Conservation (phyloP, 2,888 invertebrate genomes). For the Chymomyza fuscimana region DNA sequence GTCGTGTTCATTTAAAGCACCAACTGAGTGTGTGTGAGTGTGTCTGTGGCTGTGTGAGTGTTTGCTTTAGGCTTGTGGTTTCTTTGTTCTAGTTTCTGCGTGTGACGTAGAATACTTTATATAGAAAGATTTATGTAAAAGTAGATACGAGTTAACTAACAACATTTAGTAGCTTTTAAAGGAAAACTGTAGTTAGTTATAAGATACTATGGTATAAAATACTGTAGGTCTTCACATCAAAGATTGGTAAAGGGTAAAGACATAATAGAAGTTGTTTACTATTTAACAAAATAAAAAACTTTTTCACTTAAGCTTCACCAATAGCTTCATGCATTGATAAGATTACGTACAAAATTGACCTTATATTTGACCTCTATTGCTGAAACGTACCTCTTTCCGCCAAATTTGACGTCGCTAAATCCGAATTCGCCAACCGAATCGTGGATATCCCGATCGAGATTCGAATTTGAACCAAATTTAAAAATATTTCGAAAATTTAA, state of each 20-base stretch:
- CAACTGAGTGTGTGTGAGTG: background rate
- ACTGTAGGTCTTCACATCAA: slow-evolving; percentile 25
- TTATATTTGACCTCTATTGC: too few species aligned
- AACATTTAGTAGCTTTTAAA: slow-evolving; percentile 43
- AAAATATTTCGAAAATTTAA: too few species aligned
- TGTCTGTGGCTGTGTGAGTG: slow-evolving; percentile 25
- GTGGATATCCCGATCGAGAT: too few species aligned
- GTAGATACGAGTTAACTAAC: slow-evolving; percentile 36
- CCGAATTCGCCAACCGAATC: too few species aligned
- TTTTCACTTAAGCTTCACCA: slow-evolving; percentile 4
- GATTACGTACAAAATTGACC: too few species aligned
- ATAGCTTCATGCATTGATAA: slow-evolving; percentile 37
- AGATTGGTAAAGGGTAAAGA: slow-evolving; percentile 29
- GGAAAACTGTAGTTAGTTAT: background rate
- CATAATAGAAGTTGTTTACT: slow-evolving; percentile 11
- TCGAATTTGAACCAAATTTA: too few species aligned
- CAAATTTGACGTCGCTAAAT: too few species aligned
- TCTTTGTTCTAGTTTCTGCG: slow-evolving; percentile 21
- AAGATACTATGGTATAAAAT: background rate
- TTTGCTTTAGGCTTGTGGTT: slow-evolving; percentile 42
- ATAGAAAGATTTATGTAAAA: slow-evolving; percentile 13
- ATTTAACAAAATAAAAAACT: background rate
- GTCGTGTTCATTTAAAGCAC: background rate
- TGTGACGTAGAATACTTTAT: slow-evolving; percentile 15
- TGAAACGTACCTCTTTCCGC: too few species aligned